Percentiles rank a stretch among this genome's conserved stretches.
Evolutionary conservation across 1,140 invertebrate genomes (phyloP).

Genomic region (Schlechtendalia chinensis): DNA sequence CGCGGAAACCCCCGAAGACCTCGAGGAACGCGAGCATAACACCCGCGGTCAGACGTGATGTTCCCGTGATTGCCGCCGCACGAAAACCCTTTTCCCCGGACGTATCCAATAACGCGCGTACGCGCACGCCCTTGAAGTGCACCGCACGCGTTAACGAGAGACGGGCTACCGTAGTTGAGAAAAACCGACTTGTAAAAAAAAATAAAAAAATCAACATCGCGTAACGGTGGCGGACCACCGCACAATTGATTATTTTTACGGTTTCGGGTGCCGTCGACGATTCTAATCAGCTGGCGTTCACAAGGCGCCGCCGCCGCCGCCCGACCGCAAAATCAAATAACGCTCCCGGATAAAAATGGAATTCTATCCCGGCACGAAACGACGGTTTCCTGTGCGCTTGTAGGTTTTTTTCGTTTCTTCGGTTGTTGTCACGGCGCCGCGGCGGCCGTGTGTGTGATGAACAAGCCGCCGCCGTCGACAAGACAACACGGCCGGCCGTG

Average conservation of each 20-base stretch:
- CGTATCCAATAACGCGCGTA: slow-evolving; percentile 19
- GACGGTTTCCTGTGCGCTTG: neutral
- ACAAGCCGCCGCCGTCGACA: neutral
- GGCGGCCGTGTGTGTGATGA: no score
- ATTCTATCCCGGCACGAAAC: neutral
- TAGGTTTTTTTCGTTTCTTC: no score
- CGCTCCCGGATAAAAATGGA: slow-evolving; percentile 18
- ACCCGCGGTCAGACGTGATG: no score
- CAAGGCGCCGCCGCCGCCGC: slow-evolving; percentile 15
- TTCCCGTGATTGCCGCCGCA: no score
- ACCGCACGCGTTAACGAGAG: neutral
- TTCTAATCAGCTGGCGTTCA: slow-evolving; percentile 27
- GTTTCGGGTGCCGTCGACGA: slow-evolving; percentile 20
- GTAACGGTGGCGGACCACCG: slow-evolving; percentile 28
- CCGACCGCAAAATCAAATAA: slow-evolving; percentile 49
- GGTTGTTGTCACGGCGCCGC: slow-evolving; percentile 9
- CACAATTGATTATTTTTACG: slow-evolving; percentile 39
- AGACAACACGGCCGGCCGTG: neutral
- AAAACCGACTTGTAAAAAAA: neutral
- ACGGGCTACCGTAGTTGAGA: slow-evolving; percentile 1
- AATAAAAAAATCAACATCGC: slow-evolving; percentile 46
- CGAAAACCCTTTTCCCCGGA: neutral
- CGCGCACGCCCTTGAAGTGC: slow-evolving; percentile 41
- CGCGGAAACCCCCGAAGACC: no score
- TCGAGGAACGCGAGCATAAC: no score